Percentiles rank a stretch among this genome's conserved stretches.
Evolutionary conservation across 2,113 vertebrate species (phyloP).

Genomic region (Equus quagga): DNA sequence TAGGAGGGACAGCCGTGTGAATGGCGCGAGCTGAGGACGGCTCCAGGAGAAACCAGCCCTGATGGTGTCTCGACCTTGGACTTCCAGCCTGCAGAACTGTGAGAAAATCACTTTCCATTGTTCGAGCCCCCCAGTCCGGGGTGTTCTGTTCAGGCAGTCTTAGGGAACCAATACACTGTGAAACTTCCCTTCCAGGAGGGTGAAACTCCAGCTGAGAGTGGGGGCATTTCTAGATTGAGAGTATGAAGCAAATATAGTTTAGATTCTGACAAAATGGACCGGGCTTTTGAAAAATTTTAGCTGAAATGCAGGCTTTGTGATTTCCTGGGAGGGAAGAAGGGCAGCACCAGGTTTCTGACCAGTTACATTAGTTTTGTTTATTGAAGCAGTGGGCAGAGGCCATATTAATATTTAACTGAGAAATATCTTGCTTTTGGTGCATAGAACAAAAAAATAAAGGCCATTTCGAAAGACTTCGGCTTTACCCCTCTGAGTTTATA

Average conservation of each 20-base stretch:
- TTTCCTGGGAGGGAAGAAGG: neutral
- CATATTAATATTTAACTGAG: neutral
- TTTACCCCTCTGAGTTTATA: constrained; percentile 44
- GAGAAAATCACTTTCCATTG: neutral
- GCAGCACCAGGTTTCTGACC: neutral
- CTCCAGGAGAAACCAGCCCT: neutral
- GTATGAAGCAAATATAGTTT: neutral
- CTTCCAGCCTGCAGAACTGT: neutral
- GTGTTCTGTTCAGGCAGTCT: neutral
- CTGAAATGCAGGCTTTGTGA: neutral
- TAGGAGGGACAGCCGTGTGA: fast-evolving
- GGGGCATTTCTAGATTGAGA: neutral
- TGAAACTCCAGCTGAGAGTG: neutral
- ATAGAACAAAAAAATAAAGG: neutral
- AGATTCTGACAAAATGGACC: neutral
- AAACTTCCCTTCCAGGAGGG: neutral
- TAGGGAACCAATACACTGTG: neutral
- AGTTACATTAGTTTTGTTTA: neutral
- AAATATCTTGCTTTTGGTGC: neutral
- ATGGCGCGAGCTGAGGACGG: neutral
- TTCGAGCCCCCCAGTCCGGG: neutral
- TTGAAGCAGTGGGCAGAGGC: neutral
- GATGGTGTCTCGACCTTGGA: neutral
- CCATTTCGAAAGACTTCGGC: neutral
- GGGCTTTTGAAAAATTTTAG: neutral